Evolutionary conservation across 2,113 vertebrate species (phyloP).

Genomic region (Scomber colias): DNA sequence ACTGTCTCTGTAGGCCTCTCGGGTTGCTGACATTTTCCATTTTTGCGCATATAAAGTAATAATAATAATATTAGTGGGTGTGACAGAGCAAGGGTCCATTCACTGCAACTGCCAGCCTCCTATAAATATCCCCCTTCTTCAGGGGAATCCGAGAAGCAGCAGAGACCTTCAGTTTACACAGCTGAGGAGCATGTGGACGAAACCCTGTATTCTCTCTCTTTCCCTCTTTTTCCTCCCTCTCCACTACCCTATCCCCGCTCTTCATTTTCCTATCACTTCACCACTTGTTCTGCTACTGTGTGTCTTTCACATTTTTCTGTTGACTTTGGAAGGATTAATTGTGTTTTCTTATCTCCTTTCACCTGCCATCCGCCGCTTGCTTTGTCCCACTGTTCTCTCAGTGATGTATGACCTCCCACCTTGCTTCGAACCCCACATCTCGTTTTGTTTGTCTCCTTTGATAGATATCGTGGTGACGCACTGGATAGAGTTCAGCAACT

Average conservation of each 20-base stretch:
- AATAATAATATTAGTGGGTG: constrained; percentile 88
- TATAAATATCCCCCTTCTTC: constrained; percentile 88
- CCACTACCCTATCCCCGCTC: constrained; percentile 53
- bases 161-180: constrained; percentile 87
- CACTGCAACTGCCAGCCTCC: constrained; percentile 84
- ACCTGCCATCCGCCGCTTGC: constrained; percentile 24
- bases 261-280: constrained; percentile 71
- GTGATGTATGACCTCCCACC: constrained; percentile 47
- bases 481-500: constrained; percentile 46
- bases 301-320: constrained; percentile 39
- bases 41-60: constrained; percentile 86
- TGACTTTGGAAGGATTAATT: constrained; percentile 7
- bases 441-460: constrained; percentile 43
- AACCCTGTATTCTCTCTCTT: constrained; percentile 73
- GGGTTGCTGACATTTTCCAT: constrained; percentile 87
- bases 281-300: constrained; percentile 59
- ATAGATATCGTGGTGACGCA: constrained; percentile 53
- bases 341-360: constrained; percentile 57
- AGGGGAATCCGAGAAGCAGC: constrained; percentile 86
- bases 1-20: constrained; percentile 83
- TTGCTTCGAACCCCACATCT: constrained; percentile 30
- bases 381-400: constrained; percentile 3
- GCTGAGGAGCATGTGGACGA: constrained; percentile 88
- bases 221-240: constrained; percentile 57
- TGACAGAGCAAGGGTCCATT: constrained; percentile 80